Evolutionary conservation across 2,113 vertebrate species (phyloP).

Genomic region (Microtus richardsoni): DNA sequence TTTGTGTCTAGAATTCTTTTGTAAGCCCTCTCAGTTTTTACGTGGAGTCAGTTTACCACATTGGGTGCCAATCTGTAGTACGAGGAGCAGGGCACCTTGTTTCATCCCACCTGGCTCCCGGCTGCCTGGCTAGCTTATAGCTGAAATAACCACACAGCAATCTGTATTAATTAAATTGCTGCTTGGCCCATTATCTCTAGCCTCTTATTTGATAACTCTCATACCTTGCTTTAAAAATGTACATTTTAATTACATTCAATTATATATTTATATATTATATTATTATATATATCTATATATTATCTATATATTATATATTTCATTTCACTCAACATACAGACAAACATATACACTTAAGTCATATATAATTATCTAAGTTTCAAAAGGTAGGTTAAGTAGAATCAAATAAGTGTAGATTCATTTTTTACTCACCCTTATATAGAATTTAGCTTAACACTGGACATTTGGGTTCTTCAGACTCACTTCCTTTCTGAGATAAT

Average conservation of each 20-base stretch:
- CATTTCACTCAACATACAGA: neutral
- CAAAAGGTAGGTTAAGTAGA: neutral
- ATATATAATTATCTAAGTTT: neutral
- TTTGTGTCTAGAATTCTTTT: no score
- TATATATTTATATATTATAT: neutral
- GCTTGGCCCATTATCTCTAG: no score
- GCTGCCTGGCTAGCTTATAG: no score
- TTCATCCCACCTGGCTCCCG: no score
- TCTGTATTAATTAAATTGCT: no score
- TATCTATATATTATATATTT: neutral
- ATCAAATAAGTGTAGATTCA: neutral
- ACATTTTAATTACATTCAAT: neutral
- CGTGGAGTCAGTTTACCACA: no score
- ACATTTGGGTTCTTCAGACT: neutral
- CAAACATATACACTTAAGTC: neutral
- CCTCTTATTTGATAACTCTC: no score
- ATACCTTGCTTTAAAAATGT: neutral
- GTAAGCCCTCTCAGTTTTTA: no score
- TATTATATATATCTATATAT: no score
- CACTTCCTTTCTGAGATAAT: conserved; percentile 12
- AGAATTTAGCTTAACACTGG: neutral
- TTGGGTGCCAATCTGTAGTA: no score
- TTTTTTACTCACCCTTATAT: neutral
- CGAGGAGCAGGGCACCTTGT: no score
- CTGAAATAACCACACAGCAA: no score